Percentiles rank a stretch among this genome's conserved stretches.
phyloP scores from a whole-genome alignment of 2,113 vertebrate genomes.

The Ptyas mucosa region DNA sequence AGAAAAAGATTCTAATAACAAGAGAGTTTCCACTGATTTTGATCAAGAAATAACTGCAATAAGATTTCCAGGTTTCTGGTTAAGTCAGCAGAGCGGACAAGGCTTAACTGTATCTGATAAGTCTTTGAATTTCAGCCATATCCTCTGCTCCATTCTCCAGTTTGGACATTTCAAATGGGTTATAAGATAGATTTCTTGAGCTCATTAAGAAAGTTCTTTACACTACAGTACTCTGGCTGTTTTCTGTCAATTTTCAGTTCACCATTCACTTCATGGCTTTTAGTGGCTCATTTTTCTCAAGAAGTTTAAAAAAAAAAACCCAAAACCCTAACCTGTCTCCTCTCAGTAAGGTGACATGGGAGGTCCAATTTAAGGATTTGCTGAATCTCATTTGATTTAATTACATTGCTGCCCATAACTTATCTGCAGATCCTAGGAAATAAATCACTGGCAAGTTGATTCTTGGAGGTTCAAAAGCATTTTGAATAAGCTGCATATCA shows the following conservation, averaged over 20 bases:
- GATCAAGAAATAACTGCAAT: neutral
- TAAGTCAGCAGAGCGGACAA: neutral
- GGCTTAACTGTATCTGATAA: neutral
- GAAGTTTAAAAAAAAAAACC: neutral
- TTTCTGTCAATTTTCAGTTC: neutral
- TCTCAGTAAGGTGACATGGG: conserved; percentile 38
- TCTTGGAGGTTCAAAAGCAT: conserved; percentile 44
- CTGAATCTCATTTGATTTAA: conserved; percentile 35
- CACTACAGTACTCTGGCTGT: neutral
- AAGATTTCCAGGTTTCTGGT: neutral
- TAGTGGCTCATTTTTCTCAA: neutral
- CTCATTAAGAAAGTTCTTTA: neutral
- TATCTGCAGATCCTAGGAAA: conserved; percentile 8
- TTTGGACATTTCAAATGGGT: neutral
- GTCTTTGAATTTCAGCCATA: neutral
- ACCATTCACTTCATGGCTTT: neutral
- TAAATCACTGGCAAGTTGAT: conserved; percentile 46
- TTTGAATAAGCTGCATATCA: conserved; percentile 58
- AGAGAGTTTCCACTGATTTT: neutral
- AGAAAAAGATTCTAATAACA: neutral
- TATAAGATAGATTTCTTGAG: neutral
- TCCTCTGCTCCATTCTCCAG: neutral
- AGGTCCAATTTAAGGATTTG: conserved; percentile 27
- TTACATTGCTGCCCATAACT: conserved; percentile 32
- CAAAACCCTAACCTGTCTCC: conserved; percentile 28